Percentiles rank a stretch among this genome's conserved stretches.
These are phyloP conservation scores for Hemistola chrysoprasaria DNA, from an alignment of 2,888 invertebrate genomes.

Conservation along the genomic window DNA sequence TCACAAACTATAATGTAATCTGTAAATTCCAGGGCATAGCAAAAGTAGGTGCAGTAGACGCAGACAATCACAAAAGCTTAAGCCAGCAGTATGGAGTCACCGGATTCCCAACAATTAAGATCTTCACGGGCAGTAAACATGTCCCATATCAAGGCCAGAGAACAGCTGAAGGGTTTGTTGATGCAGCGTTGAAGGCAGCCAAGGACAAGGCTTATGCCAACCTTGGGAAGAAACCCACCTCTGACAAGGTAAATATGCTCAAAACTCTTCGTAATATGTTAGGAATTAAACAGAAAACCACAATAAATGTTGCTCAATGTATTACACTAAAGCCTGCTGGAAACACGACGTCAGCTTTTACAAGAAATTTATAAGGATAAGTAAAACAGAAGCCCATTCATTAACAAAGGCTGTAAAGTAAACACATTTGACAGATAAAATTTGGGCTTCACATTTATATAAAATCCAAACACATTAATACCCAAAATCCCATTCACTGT, in stretches of 20 bases:
- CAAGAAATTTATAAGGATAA: no score
- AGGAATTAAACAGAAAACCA: no score
- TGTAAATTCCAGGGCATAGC: conserved; percentile 88
- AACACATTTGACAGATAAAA: no score
- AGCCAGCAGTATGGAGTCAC: conserved; percentile 90
- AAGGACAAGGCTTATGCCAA: conserved; percentile 87
- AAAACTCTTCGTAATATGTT: no score
- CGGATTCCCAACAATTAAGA: conserved; percentile 98
- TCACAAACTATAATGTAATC: conserved; percentile 5
- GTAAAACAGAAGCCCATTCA: no score
- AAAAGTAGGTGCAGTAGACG: conserved; percentile 97
- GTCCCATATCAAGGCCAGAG: conserved; percentile 92
- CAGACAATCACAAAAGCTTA: conserved; percentile 92
- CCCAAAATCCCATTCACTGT: no score
- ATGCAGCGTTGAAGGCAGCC: conserved; percentile 90
- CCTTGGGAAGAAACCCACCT: conserved; percentile 83
- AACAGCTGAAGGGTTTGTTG: conserved; percentile 92
- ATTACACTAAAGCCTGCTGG: no score
- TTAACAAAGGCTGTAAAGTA: no score
- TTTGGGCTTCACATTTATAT: no score
- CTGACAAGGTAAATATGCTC: conserved; percentile 62
- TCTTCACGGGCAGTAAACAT: conserved; percentile 94
- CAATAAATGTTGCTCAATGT: conserved; percentile 1
- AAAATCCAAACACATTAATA: no score
- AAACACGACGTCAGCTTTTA: no score